phyloP scores from a whole-genome alignment of 2,113 vertebrate species.

The Phalacrocorax pelagicus region DNA sequence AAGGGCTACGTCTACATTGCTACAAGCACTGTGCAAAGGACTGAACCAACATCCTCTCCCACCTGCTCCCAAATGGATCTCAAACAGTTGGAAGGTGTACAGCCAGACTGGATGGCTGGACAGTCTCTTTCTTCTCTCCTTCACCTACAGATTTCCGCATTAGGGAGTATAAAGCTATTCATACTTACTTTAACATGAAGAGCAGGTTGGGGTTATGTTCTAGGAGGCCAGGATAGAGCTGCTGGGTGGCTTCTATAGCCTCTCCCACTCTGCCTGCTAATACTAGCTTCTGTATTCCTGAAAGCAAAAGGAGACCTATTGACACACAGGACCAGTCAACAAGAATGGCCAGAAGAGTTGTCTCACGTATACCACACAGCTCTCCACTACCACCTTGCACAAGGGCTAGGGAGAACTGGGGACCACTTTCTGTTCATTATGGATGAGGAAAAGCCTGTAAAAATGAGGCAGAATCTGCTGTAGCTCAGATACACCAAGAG shows the following conservation, averaged over 20 bases:
- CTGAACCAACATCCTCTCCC: neutral
- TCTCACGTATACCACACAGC: neutral
- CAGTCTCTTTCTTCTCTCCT: neutral
- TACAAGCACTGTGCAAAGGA: neutral
- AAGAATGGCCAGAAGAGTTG: neutral
- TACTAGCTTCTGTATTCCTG: conserved; percentile 98
- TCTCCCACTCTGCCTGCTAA: conserved; percentile 95
- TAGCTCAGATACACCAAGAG: neutral
- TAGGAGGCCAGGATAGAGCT: conserved; percentile 92
- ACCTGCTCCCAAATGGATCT: neutral
- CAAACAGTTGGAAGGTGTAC: neutral
- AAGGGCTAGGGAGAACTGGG: neutral
- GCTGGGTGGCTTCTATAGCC: conserved; percentile 95
- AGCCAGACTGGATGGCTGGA: neutral
- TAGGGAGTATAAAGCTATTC: neutral
- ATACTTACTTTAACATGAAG: conserved; percentile 98
- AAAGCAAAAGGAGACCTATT: conserved; percentile 46
- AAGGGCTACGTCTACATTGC: neutral
- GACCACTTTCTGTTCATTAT: neutral
- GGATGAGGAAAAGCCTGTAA: neutral
- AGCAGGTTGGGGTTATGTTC: conserved; percentile 97
- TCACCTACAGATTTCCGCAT: conserved; percentile 25
- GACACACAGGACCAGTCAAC: neutral
- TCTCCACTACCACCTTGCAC: neutral
- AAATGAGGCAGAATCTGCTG: neutral